Conservation (phyloP, 2,888 invertebrate species). For the Ichneumoninae sp. region DNA sequence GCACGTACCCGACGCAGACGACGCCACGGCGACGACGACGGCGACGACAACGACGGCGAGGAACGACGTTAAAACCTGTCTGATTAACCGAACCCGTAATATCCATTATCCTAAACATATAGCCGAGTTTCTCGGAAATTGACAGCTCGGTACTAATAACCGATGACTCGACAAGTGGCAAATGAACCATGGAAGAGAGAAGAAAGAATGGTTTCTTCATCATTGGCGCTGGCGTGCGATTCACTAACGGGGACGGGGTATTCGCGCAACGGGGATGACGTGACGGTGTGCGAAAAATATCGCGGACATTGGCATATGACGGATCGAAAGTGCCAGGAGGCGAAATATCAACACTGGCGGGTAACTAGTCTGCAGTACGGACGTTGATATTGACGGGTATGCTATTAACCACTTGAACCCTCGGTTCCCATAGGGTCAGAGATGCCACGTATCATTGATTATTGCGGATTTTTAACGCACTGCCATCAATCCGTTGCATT, state of each 20-base stretch:
- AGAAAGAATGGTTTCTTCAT: not conserved
- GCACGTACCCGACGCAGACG: not conserved
- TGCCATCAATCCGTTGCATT: too few relatives aligned
- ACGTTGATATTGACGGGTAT: not conserved
- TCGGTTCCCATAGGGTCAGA: not conserved
- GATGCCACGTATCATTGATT: not conserved
- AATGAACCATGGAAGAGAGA: not conserved
- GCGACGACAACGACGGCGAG: slow-evolving; percentile 22
- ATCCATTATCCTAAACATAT: slow-evolving; percentile 39
- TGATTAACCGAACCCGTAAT: slow-evolving; percentile 44
- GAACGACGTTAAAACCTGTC: slow-evolving; percentile 31
- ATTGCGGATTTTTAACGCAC: not conserved
- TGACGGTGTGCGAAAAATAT: slow-evolving; percentile 20
- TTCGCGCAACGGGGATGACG: not conserved
- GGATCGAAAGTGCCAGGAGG: not conserved
- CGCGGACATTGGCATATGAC: not conserved
- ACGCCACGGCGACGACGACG: not conserved
- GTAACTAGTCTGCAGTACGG: not conserved
- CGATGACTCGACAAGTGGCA: slow-evolving; percentile 4
- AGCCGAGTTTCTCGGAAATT: slow-evolving; percentile 13
- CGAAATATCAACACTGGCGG: not conserved
- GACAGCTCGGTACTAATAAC: slow-evolving; percentile 1
- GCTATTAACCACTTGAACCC: slow-evolving; percentile 7
- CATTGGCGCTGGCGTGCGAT: not conserved
- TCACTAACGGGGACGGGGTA: not conserved